Percentiles rank a stretch among this genome's conserved stretches.
Evolutionary conservation across 2,113 vertebrate genomes (phyloP).

Genomic region (Gymnorhina tibicen): DNA sequence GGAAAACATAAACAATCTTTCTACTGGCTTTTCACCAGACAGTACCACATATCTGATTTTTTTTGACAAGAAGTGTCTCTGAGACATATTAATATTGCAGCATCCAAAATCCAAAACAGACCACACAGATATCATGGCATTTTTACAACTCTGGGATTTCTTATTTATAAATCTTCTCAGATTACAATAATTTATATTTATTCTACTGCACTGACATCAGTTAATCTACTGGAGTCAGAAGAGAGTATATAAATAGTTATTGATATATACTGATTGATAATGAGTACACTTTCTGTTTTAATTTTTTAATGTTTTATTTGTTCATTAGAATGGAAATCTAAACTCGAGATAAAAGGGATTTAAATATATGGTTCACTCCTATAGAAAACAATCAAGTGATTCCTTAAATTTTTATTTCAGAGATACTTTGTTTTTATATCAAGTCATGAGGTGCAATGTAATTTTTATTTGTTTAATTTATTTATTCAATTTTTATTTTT

Average conservation of each 20-base stretch:
- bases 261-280: neutral
- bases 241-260: neutral
- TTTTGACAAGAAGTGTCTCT: neutral
- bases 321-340: neutral
- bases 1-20: slow-evolving; percentile 29
- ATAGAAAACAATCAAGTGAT: neutral
- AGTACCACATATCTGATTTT: neutral
- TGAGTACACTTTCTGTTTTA: neutral
- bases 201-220: neutral
- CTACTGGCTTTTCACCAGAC: slow-evolving; percentile 13
- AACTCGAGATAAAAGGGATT: neutral
- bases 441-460: neutral
- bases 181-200: neutral
- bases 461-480: neutral
- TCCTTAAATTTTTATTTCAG: neutral
- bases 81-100: neutral
- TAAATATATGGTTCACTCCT: neutral
- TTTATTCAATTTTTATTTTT: neutral
- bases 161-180: neutral
- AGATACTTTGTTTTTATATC: neutral
- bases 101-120: neutral
- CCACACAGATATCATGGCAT: neutral
- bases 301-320: neutral
- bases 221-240: neutral
- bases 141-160: neutral